phyloP scores from a whole-genome alignment of 2,888 invertebrate genomes.

The Anarsia innoxiella region DNA sequence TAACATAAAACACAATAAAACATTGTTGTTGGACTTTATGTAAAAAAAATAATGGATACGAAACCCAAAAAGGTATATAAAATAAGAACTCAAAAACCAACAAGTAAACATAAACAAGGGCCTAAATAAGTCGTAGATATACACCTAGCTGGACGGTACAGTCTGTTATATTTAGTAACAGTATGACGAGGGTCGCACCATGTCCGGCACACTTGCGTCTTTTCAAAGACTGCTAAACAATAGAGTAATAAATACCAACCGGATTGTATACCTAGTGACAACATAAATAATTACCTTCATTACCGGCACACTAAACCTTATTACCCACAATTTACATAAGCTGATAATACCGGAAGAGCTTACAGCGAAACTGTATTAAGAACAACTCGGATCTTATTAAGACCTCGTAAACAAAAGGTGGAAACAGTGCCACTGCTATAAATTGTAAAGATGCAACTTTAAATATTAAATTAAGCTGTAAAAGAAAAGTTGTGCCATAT shows the following conservation, averaged over 20 bases:
- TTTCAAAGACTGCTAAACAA: slow-evolving; percentile 21
- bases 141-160: slow-evolving; percentile 1
- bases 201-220: slow-evolving; percentile 45
- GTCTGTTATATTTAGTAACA: slow-evolving; percentile 39
- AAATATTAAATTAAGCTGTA: too few relatives aligned
- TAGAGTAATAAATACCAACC: slow-evolving; percentile 13
- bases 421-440: not conserved
- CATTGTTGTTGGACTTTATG: too few relatives aligned
- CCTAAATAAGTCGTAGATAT: slow-evolving; percentile 5
- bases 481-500: too few relatives aligned
- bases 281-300: slow-evolving; percentile 13
- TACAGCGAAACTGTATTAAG: slow-evolving; percentile 7
- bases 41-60: too few relatives aligned
- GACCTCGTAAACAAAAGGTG: slow-evolving; percentile 1
- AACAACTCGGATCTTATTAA: slow-evolving; percentile 5
- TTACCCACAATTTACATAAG: slow-evolving; percentile 8
- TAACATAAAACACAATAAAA: too few relatives aligned
- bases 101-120: too few relatives aligned
- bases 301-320: slow-evolving; percentile 5
- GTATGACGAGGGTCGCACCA: slow-evolving; percentile 51
- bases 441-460: not conserved
- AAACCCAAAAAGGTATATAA: too few relatives aligned
- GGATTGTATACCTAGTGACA: slow-evolving; percentile 10
- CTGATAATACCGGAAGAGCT: slow-evolving; percentile 3
- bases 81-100: too few relatives aligned